These are phyloP conservation scores for Hydrochoerus hydrochaeris DNA, from an alignment of 2,113 vertebrate genomes.

Conservation along the genomic window DNA sequence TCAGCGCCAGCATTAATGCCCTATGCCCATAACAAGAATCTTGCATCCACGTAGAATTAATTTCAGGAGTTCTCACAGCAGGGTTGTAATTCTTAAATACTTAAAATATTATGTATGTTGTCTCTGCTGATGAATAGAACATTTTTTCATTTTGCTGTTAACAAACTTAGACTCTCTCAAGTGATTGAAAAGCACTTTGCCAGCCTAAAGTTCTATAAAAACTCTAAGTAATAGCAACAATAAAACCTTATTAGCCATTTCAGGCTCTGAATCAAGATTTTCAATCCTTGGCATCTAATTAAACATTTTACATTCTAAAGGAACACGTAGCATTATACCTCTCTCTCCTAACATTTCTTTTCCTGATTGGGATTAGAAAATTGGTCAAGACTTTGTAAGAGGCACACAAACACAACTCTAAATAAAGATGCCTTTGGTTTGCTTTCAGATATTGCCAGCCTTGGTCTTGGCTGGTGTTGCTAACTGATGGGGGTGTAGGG, in stretches of 20 bases:
- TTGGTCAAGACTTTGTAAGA: background rate
- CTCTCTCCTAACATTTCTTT: slow-evolving; percentile 40
- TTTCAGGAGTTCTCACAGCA: slow-evolving; percentile 67
- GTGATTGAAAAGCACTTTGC: slow-evolving; percentile 74
- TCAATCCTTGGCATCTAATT: slow-evolving; percentile 71
- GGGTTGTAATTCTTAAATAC: slow-evolving; percentile 76
- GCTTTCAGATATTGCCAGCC: background rate
- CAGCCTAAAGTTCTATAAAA: slow-evolving; percentile 78
- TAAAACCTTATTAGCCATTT: slow-evolving; percentile 67
- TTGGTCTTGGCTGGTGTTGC: background rate
- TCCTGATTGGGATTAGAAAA: slow-evolving; percentile 55
- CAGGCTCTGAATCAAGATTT: slow-evolving; percentile 77
- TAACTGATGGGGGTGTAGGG: background rate
- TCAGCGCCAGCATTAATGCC: slow-evolving; percentile 32
- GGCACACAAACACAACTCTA: background rate
- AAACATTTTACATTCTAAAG: slow-evolving; percentile 64
- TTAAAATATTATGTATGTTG: slow-evolving; percentile 75
- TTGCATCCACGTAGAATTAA: slow-evolving; percentile 36
- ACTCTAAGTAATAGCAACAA: slow-evolving; percentile 80
- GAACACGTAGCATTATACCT: background rate
- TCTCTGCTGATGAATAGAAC: slow-evolving; percentile 72
- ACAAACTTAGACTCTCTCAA: slow-evolving; percentile 77
- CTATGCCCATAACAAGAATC: slow-evolving; percentile 48
- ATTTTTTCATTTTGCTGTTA: slow-evolving; percentile 67
- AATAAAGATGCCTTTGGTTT: slow-evolving; percentile 55